phyloP scores from a whole-genome alignment of 2,113 vertebrate species.

The Passer montanus region DNA sequence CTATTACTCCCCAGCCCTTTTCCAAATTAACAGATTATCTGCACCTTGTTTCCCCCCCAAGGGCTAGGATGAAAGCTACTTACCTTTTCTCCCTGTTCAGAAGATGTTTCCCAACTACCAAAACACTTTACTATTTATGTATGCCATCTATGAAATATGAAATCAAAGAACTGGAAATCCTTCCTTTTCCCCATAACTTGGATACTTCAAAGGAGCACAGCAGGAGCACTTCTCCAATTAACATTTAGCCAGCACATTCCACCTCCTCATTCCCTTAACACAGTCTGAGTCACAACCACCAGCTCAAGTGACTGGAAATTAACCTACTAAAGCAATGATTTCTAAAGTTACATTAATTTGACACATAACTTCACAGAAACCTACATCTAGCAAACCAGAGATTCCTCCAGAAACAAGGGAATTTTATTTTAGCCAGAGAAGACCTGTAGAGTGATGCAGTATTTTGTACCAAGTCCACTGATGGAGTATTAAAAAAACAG shows the following conservation, averaged over 20 bases:
- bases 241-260: slow-evolving; percentile 34
- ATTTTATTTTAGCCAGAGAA: background rate
- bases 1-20: background rate
- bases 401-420: background rate
- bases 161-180: background rate
- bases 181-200: background rate
- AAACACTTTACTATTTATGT: background rate
- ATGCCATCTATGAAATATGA: background rate
- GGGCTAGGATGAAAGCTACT: background rate
- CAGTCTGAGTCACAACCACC: slow-evolving; percentile 12
- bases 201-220: background rate
- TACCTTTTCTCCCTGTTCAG: background rate
- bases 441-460: background rate
- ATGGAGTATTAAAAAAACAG: background rate
- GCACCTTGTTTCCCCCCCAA: background rate
- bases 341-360: background rate
- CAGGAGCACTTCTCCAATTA: slow-evolving; percentile 18
- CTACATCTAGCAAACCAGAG: background rate
- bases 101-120: background rate
- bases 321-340: background rate
- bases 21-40: background rate
- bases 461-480: background rate
- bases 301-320: background rate
- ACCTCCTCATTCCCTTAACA: slow-evolving; percentile 5
- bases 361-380: background rate